Base-by-base conservation (phyloP, 1,140 invertebrate genomes). In the Anastatus disparis region DNA sequence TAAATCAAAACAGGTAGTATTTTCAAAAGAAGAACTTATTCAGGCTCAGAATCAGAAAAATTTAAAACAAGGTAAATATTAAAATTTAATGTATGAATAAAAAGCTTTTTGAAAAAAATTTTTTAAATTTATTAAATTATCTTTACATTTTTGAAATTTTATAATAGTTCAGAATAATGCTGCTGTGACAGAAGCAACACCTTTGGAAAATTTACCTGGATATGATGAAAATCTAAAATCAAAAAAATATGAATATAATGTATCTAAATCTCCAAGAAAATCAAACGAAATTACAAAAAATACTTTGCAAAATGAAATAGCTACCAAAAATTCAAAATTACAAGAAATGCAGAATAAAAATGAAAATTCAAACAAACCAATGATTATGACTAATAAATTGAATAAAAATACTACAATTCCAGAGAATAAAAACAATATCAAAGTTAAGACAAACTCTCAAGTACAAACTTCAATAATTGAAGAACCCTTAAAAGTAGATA, bases 151-250 rank as follows among this genome's bases (percentile, higher is more conserved):
- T 9, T 12, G 17, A 50, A 26, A 53, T 8, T 22, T 50, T 22
- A 20, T 22, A 29, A 31, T 61, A 61, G 53, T 42, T 53, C 9
- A 27, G n/a, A 7, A 59, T 24, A 27, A 3, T 55, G 4, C 2
- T 61, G 13, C 15, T 42, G 35, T 62, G 35, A n/a, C n/a, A n/a
- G 67, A 63, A 55, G 27, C 67, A 6, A 70, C 67, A 13, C 22
- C 20, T 10, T 55, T 70, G 13, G n/a, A 70, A 63, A 44, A 44
- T 63, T 62, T 70, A 70, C 58, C 67, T 48, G 59, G 56, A 58
- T 64, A 70, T 48, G 17, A 48, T 17, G 22, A 27, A 48, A 15
- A 63, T 46, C 58, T 44, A 40, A 27, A 52, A 61, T 52, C 7
- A 29, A 26, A 27, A 61, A 42, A 69, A 24, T 42, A 1, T 70